Conservation (phyloP, 2,797 vertebrate species). For the Sphaeramia orbicularis region DNA sequence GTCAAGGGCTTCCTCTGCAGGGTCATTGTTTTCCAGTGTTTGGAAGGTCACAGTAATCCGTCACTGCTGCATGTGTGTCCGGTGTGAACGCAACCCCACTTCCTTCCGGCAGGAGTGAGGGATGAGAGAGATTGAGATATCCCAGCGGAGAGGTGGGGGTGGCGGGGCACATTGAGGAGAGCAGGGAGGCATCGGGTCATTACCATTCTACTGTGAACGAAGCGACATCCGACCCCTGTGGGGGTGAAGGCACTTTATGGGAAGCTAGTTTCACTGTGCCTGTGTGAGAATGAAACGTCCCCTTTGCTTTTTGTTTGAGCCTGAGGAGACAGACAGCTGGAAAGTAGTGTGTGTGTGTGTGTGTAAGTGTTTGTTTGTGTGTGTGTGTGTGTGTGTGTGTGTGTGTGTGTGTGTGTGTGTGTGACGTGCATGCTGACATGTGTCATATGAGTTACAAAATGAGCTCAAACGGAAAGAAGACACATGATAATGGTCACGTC, state of each 20-base stretch:
- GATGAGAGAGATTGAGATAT: conserved; percentile 68
- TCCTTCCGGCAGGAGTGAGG: conserved; percentile 67
- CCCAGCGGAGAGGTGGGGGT: conserved; percentile 63
- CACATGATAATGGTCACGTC: conserved; percentile 66
- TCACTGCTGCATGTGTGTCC: conserved; percentile 69
- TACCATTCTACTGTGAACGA: conserved; percentile 82
- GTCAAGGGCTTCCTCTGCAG: conserved; percentile 59
- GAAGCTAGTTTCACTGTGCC: conserved; percentile 62
- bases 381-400: conserved; percentile 32
- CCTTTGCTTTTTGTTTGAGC: conserved; percentile 47
- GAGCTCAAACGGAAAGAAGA: conserved; percentile 41
- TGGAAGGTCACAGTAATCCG: conserved; percentile 66
- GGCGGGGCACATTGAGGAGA: conserved; percentile 45
- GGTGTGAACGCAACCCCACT: conserved; percentile 67
- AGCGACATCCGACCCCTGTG: conserved; percentile 78
- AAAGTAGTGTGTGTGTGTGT: conserved; percentile 32
- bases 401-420: conserved; percentile 23
- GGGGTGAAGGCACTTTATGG: conserved; percentile 76
- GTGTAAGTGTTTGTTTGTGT: conserved; percentile 25
- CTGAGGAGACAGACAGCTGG: conserved; percentile 62
- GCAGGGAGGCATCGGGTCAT: conserved; percentile 56
- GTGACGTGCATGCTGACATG: conserved; percentile 32
- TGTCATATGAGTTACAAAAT: conserved; percentile 11
- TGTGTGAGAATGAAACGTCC: conserved; percentile 59
- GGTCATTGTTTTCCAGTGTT: conserved; percentile 81